Evolutionary conservation across 2,113 vertebrate species (phyloP), one percentile per base, ranked within the genome.

Genomic region (Megalops atlanticus): DNA sequence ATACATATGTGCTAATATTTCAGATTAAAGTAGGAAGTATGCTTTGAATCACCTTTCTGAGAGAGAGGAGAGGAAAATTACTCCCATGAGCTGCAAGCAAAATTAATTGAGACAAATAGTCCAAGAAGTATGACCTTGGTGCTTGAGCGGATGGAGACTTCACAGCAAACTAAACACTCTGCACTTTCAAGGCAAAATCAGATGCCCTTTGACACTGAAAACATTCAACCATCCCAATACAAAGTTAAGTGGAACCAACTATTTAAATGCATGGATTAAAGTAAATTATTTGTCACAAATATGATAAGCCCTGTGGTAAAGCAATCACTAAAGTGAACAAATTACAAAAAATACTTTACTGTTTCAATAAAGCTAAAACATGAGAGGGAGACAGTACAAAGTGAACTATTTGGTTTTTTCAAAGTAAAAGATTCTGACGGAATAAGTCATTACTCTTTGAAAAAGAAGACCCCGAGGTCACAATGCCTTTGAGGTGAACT

Each of bases 41-140:
- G 69, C 18, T 71, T 39, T 40, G 35, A 39, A 15, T 7, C 21
- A 15, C 15, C 21, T 39, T 21, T 24, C 16, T 73, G 4, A 40
- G 31, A 40, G 21, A 8, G 3, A 36, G 10, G 38, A 73, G 35
- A 73, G 64, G 15, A 6, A 75, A 75, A 45, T 47, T 76, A 33
- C 78, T 80, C 39, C 38, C 69, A 27, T 35, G 18, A 81, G 80
- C 74, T 49, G 74, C 41, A 54, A 71, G 54, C 58, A 80, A 74
- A 85, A 83, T 52, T 85, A 76, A 80, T 83, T 84, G 81, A 76
- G 85, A 77, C 77, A 78, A 41, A 76, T 77, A 80, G 70, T 77
- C 79, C 36, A 74, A 78, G 72, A 78, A 71, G 71, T 77, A 75
- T 84, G 81, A 85, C 82, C 75, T 82, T 71, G 71, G 41, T 40